Evolutionary conservation across 2,113 vertebrate genomes (phyloP).

Genomic region (Arvicanthis niloticus): DNA sequence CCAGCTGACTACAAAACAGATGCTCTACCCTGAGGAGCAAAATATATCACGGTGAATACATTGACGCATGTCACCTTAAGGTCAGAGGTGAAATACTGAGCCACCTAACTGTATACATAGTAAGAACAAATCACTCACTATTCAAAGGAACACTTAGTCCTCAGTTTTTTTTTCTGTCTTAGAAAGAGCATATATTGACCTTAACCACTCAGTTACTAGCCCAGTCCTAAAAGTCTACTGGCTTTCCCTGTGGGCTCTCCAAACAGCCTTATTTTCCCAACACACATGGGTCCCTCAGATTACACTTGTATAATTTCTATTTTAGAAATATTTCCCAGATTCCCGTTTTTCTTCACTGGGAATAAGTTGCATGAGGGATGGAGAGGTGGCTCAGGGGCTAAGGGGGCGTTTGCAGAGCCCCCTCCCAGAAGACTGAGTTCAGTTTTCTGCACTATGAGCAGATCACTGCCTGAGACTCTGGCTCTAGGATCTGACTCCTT

Average conservation of each 20-base stretch:
- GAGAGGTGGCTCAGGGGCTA: background rate
- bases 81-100: constrained; percentile 61
- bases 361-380: background rate
- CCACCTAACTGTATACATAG: constrained; percentile 30
- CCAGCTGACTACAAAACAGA: constrained; percentile 69
- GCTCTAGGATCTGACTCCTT: background rate
- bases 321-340: constrained; percentile 44
- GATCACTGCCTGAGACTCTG: background rate
- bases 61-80: constrained; percentile 34
- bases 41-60: constrained; percentile 46
- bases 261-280: background rate
- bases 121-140: constrained; percentile 45
- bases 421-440: background rate
- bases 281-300: background rate
- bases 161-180: constrained; percentile 54
- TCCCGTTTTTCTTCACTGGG: background rate
- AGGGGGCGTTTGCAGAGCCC: rapidly evolving
- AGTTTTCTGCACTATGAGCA: background rate
- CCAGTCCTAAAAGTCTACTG: background rate
- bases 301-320: constrained; percentile 27
- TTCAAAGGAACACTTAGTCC: constrained; percentile 53
- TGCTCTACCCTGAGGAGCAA: constrained; percentile 72
- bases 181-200: constrained; percentile 62
- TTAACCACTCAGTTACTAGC: background rate
- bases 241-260: constrained; percentile 46